Percentiles rank a stretch among this genome's conserved stretches.
phyloP scores from a whole-genome alignment of 1,140 invertebrate genomes.

The Geopemphigus sp. region DNA sequence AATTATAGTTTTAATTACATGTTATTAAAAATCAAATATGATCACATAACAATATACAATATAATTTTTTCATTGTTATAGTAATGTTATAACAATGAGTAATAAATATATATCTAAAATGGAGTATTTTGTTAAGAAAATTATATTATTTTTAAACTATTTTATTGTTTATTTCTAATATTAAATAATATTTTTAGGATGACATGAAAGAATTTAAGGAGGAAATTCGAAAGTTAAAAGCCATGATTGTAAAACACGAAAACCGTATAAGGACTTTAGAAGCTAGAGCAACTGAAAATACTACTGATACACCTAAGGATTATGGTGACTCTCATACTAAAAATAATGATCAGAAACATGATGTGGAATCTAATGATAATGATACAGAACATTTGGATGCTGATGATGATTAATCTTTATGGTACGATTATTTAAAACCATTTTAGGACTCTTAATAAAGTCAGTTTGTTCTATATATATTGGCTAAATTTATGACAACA shows the following conservation, averaged over 20 bases:
- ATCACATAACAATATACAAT: too few species aligned
- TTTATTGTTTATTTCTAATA: conserved; percentile 15
- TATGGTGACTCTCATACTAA: conserved; percentile 9
- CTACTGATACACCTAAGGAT: conserved; percentile 19
- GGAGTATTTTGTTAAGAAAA: too few species aligned
- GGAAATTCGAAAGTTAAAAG: conserved; percentile 86
- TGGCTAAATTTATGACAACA: conserved; percentile 26
- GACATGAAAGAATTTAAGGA: conserved; percentile 79
- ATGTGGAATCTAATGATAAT: conserved; percentile 35
- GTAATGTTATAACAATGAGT: too few species aligned
- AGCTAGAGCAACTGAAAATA: conserved; percentile 54
- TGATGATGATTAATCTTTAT: conserved; percentile 12
- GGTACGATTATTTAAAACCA: conserved; percentile 12
- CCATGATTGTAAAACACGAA: conserved; percentile 92
- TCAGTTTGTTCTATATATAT: conserved; percentile 12
- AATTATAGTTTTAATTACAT: too few species aligned
- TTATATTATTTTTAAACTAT: background rate
- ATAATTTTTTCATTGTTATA: too few species aligned
- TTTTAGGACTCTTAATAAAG: conserved; percentile 9
- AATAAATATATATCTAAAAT: too few species aligned
- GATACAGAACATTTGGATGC: conserved; percentile 16
- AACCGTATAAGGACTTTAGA: conserved; percentile 77
- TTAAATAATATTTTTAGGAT: conserved; percentile 56
- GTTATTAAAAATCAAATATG: too few species aligned
- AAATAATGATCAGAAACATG: conserved; percentile 27